phyloP scores from a whole-genome alignment of 1,140 invertebrate genomes.

The Drosophila fuyamai region DNA sequence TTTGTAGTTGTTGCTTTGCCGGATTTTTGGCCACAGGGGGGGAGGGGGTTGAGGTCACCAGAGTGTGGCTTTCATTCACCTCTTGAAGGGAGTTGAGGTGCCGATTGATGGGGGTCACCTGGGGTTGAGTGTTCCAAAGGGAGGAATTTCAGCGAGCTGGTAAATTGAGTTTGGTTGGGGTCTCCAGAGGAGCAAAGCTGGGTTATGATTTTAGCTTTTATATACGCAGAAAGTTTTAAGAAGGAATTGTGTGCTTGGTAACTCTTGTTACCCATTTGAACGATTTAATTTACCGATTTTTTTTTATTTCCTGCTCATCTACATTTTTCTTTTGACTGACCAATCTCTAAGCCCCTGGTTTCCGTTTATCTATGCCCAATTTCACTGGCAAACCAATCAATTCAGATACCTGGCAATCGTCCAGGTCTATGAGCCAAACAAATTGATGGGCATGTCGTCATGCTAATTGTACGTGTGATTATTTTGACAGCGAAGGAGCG shows the following conservation, averaged over 20 bases:
- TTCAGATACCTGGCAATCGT: constrained; percentile 24
- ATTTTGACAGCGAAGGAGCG: constrained; percentile 71
- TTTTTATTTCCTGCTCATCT: not conserved
- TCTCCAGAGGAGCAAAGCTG: not conserved
- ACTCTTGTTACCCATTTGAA: too few relatives aligned
- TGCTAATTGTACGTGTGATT: constrained; percentile 84
- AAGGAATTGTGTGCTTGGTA: too few relatives aligned
- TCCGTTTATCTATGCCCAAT: not conserved
- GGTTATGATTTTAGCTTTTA: too few relatives aligned
- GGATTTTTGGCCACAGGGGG: constrained; percentile 1
- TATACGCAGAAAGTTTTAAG: too few relatives aligned
- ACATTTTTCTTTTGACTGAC: not conserved
- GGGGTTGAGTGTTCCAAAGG: constrained; percentile 4
- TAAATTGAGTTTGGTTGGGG: not conserved
- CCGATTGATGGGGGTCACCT: constrained; percentile 19
- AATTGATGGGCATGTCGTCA: constrained; percentile 78
- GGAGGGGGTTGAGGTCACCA: not conserved
- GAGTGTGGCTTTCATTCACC: constrained; percentile 12
- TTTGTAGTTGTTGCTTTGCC: not conserved
- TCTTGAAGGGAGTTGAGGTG: not conserved
- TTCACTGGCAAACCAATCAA: constrained; percentile 16
- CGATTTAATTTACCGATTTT: too few relatives aligned
- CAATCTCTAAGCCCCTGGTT: not conserved
- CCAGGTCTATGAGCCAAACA: constrained; percentile 26
- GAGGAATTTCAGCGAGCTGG: not conserved